phyloP scores from a whole-genome alignment of 1,140 invertebrate genomes.

The Brachionus koreanus region DNA sequence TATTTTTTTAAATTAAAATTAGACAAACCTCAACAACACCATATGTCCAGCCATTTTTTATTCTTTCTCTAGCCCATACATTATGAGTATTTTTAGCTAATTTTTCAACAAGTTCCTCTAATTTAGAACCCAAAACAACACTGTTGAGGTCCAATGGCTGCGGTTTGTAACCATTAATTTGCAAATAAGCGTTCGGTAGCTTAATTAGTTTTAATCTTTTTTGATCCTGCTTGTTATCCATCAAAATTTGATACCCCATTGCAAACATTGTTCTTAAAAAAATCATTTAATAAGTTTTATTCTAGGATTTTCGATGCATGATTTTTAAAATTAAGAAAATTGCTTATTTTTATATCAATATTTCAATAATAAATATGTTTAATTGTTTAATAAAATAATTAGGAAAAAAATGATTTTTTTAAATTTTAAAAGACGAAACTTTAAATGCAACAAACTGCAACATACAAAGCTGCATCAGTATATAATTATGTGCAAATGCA shows the following conservation, averaged over 20 bases:
- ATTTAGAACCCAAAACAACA: constrained; percentile 75
- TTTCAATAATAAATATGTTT: no score
- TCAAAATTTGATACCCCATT: constrained; percentile 90
- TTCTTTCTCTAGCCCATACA: constrained; percentile 93
- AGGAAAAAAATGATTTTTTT: no score
- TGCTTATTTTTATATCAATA: no score
- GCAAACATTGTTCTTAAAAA: constrained; percentile 80
- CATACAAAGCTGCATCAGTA: no score
- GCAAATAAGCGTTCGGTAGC: constrained; percentile 85
- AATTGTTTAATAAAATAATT: no score
- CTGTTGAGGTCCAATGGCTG: constrained; percentile 90
- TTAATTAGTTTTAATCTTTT: constrained; percentile 86
- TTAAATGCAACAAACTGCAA: no score
- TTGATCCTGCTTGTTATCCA: constrained; percentile 65
- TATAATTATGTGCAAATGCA: no score
- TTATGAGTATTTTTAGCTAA: constrained; percentile 98
- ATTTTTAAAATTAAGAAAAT: no score
- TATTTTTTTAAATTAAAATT: not conserved
- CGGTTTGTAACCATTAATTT: constrained; percentile 94
- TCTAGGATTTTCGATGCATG: no score
- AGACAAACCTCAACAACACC: constrained; percentile 78
- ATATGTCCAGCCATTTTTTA: constrained; percentile 97
- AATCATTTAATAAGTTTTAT: no score
- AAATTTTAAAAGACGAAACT: no score
- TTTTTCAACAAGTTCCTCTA: constrained; percentile 92